phyloP scores from a whole-genome alignment of 30 jellyfish, hydroid and myxozoan genomes.

The Hydractinia symbiolongicarpus region DNA sequence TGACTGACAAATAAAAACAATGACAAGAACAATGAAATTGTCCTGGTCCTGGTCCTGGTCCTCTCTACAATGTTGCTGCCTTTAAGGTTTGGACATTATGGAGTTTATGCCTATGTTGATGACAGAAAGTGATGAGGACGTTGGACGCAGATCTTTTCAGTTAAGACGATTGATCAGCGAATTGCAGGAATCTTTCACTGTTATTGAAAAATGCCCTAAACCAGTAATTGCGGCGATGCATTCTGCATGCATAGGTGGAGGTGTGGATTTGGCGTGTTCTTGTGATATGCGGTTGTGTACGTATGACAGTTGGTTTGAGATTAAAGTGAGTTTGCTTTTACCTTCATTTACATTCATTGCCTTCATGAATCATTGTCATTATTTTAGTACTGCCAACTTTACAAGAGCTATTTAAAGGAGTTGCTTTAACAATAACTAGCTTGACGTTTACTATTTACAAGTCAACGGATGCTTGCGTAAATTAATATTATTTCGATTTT shows the following conservation, averaged over 20 bases:
- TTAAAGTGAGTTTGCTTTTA: constrained; percentile 49
- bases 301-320: constrained; percentile 83
- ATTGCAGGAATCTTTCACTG: constrained; percentile 67
- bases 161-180: constrained; percentile 34
- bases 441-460: background rate
- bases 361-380: background rate
- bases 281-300: constrained; percentile 87
- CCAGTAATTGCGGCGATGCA: constrained; percentile 94
- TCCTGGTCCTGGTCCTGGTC: too few relatives aligned
- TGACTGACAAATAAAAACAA: too few relatives aligned
- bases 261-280: constrained; percentile 81
- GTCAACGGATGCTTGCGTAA: background rate
- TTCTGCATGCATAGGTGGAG: constrained; percentile 93
- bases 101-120: constrained; percentile 65
- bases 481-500: background rate
- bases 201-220: constrained; percentile 67
- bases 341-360: constrained; percentile 2
- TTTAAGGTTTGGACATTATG: constrained; percentile 75
- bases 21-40: too few relatives aligned
- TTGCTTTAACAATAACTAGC: background rate
- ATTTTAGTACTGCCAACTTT: background rate
- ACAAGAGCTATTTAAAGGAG: background rate
- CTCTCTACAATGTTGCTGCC: too few relatives aligned
- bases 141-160: constrained; percentile 66
- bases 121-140: constrained; percentile 46